These are phyloP conservation scores for Oryzias sinensis DNA, from an alignment of 2,797 vertebrate species.

Conservation along the genomic window DNA sequence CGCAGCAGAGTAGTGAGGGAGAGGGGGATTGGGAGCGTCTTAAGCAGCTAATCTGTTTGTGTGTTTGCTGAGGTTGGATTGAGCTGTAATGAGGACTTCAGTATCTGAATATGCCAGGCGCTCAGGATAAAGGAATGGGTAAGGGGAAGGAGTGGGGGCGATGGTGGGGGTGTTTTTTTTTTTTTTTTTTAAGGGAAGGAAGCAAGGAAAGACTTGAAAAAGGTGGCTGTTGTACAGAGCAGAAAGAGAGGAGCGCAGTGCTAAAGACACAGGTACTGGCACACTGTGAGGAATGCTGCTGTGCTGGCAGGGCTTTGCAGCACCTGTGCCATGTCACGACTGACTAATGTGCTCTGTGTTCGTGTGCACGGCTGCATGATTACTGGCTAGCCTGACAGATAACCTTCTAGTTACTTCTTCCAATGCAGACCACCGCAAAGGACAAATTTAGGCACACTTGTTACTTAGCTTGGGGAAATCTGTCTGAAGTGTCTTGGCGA, in stretches of 20 bases:
- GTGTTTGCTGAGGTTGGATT: conserved; percentile 87
- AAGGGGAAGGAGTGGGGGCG: conserved; percentile 12
- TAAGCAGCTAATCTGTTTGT: conserved; percentile 82
- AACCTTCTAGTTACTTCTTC: conserved; percentile 24
- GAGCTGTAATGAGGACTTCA: conserved; percentile 86
- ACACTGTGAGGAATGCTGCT: conserved; percentile 34
- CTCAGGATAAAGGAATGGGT: conserved; percentile 76
- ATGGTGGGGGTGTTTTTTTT: conserved; percentile 6
- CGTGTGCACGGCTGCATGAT: conserved; percentile 19
- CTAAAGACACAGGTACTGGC: conserved; percentile 53
- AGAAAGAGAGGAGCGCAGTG: conserved; percentile 37
- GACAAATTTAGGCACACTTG: conserved; percentile 8
- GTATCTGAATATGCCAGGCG: conserved; percentile 87
- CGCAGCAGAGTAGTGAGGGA: conserved; percentile 74
- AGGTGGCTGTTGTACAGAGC: conserved; percentile 51
- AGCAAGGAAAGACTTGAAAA: conserved; percentile 62
- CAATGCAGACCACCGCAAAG: conserved; percentile 12
- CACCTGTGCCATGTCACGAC: conserved; percentile 43
- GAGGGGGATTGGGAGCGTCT: conserved; percentile 80
- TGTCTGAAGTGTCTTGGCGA: conserved; percentile 36
- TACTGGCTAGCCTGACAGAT: conserved; percentile 10
- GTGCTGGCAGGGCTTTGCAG: conserved; percentile 35
- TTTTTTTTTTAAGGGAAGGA: conserved; percentile 29
- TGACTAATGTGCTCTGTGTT: conserved; percentile 35
- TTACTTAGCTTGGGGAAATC: conserved; percentile 8